Percentiles rank a stretch among this genome's conserved stretches.
Evolutionary conservation across 2,113 vertebrate species (phyloP).

Genomic region (Prochilodus magdalenae): DNA sequence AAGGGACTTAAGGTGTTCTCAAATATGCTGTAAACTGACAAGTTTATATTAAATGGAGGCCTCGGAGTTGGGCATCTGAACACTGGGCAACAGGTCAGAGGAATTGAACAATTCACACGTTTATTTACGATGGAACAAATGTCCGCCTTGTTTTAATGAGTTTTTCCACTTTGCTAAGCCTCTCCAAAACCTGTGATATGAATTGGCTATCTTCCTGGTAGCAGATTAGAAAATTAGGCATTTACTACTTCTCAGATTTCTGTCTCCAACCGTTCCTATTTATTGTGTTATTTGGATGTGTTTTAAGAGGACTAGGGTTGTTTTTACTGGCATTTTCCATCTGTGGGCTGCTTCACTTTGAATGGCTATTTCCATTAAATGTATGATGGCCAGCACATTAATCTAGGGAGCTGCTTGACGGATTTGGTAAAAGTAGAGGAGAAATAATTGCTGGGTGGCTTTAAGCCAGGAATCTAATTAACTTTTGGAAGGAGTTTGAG

Average conservation of each 20-base stretch:
- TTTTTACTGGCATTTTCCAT: conserved; percentile 64
- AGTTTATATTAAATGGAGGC: conserved; percentile 5
- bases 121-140: conserved; percentile 64
- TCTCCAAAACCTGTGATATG: conserved; percentile 58
- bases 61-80: background rate
- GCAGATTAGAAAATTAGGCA: conserved; percentile 68
- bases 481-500: conserved; percentile 22
- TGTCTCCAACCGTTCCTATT: conserved; percentile 64
- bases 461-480: conserved; percentile 44
- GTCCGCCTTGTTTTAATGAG: conserved; percentile 60
- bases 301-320: conserved; percentile 61
- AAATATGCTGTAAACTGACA: background rate
- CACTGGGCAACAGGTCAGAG: background rate
- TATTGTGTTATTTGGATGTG: conserved; percentile 63
- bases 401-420: conserved; percentile 32
- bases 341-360: conserved; percentile 52
- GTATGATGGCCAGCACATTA: conserved; percentile 44
- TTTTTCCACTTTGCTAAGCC: conserved; percentile 59
- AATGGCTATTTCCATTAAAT: conserved; percentile 39
- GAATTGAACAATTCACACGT: conserved; percentile 48
- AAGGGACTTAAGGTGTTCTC: background rate
- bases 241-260: conserved; percentile 69
- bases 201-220: conserved; percentile 61
- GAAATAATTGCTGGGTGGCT: conserved; percentile 30
- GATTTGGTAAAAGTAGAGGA: conserved; percentile 32